Evolutionary conservation across 2,797 vertebrate species (phyloP).

Genomic region (Yasuhikotakia modesta): DNA sequence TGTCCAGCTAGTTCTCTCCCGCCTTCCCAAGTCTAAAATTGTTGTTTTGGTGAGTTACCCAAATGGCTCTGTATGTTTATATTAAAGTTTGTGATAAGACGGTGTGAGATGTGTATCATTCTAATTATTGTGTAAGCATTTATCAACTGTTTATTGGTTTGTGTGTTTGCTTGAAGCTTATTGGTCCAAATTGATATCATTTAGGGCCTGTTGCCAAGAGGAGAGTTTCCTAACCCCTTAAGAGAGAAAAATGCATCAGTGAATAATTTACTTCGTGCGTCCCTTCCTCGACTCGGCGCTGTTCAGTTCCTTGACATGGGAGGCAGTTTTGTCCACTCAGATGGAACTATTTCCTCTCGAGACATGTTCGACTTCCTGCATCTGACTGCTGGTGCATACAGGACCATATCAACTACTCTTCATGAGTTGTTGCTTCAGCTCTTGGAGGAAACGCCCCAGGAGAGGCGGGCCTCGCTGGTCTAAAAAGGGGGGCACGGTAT

Average conservation of each 20-base stretch:
- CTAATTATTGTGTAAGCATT: not conserved
- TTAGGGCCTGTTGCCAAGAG: constrained; percentile 92
- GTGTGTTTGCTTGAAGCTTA: constrained; percentile 22
- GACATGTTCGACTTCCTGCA: constrained; percentile 99
- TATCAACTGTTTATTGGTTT: not conserved
- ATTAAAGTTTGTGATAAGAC: not conserved
- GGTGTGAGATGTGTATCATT: not conserved
- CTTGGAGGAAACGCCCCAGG: constrained; percentile 93
- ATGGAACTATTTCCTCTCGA: constrained; percentile 88
- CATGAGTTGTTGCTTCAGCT: constrained; percentile 96
- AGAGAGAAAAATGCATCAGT: constrained; percentile 91
- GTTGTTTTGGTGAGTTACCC: constrained; percentile 86
- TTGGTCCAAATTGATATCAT: not conserved
- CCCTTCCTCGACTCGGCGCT: constrained; percentile 83
- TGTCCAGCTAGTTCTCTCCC: constrained; percentile 83
- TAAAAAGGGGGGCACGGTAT: constrained; percentile 68
- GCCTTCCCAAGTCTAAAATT: constrained; percentile 90
- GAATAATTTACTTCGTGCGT: constrained; percentile 84
- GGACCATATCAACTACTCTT: constrained; percentile 87
- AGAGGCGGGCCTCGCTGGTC: constrained; percentile 89
- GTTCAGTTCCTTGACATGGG: constrained; percentile 89
- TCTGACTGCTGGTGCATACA: constrained; percentile 88
- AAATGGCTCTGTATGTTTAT: not conserved
- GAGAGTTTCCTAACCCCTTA: constrained; percentile 91
- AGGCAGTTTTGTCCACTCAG: constrained; percentile 87